Percentiles rank a stretch among this genome's conserved stretches.
phyloP scores from a whole-genome alignment of 2,113 vertebrate genomes.

The Vireo altiloquus region DNA sequence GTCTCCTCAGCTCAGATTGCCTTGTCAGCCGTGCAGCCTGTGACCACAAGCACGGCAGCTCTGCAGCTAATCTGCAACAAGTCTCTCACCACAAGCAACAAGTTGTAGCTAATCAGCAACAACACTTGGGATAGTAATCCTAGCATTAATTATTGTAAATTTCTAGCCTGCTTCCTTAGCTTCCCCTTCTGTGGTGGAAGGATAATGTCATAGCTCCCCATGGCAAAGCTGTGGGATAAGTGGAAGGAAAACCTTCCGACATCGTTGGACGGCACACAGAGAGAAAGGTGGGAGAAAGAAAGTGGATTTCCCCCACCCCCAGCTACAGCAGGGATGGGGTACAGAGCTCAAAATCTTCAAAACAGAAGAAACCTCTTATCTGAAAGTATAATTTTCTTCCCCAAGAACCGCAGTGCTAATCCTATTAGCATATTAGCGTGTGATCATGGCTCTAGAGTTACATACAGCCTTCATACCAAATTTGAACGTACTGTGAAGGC shows the following conservation, averaged over 20 bases:
- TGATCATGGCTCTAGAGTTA: conserved; percentile 8
- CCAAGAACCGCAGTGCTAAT: neutral
- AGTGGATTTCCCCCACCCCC: fast-evolving
- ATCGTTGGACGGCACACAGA: neutral
- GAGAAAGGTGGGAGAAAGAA: neutral
- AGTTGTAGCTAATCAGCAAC: neutral
- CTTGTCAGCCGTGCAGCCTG: fast-evolving
- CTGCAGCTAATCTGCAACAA: neutral
- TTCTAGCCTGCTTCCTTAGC: neutral
- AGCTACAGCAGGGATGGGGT: neutral
- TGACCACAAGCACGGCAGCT: neutral
- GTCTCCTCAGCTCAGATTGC: neutral
- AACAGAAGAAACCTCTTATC: neutral
- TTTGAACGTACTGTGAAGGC: neutral
- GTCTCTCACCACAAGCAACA: no score
- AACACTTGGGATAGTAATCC: neutral
- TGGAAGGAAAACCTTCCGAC: neutral
- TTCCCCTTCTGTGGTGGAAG: neutral
- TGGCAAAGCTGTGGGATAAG: neutral
- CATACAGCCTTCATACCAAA: neutral
- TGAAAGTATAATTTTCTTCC: neutral
- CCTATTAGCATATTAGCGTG: conserved; percentile 14
- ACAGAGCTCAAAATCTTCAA: neutral
- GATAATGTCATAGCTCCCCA: neutral
- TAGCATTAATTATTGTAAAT: neutral